Percentiles rank a stretch among this genome's conserved stretches.
These are phyloP conservation scores for Epinephelus coioides DNA, from an alignment of 2,797 vertebrate genomes.

Conservation along the genomic window DNA sequence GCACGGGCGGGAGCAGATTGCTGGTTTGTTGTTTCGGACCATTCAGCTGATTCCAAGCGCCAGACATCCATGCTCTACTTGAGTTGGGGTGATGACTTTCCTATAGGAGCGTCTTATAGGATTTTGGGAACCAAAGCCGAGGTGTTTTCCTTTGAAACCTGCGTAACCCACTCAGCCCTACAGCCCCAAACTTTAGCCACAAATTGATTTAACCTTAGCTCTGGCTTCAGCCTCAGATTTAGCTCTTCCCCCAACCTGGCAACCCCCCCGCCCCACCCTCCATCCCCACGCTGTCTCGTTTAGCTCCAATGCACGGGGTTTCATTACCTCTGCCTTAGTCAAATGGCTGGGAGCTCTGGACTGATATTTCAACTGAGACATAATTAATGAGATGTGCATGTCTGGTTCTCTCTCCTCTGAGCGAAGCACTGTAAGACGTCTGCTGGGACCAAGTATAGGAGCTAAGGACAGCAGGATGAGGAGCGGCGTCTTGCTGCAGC, in stretches of 20 bases:
- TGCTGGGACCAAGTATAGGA: slow-evolving; percentile 59
- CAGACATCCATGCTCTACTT: slow-evolving; percentile 12
- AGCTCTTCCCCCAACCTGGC: slow-evolving; percentile 30
- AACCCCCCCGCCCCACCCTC: background rate
- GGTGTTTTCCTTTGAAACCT: slow-evolving; percentile 10
- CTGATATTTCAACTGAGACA: slow-evolving; percentile 78
- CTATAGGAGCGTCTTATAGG: slow-evolving; percentile 13
- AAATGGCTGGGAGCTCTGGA: slow-evolving; percentile 72
- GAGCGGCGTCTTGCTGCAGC: slow-evolving; percentile 36
- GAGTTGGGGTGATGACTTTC: slow-evolving; percentile 21
- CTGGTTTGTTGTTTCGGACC: slow-evolving; percentile 18
- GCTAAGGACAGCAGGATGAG: slow-evolving; percentile 53
- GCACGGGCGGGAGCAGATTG: background rate
- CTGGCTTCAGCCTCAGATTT: slow-evolving; percentile 33
- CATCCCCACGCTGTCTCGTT: slow-evolving; percentile 42
- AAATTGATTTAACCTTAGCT: slow-evolving; percentile 50
- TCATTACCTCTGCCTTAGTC: slow-evolving; percentile 76
- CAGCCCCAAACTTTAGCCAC: slow-evolving; percentile 29
- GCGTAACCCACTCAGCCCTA: slow-evolving; percentile 1
- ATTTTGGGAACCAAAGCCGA: slow-evolving; percentile 33
- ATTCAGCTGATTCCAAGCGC: slow-evolving; percentile 21
- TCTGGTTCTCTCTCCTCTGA: slow-evolving; percentile 63
- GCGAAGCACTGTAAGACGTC: slow-evolving; percentile 59
- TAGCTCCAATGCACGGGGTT: slow-evolving; percentile 58
- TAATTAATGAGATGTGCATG: slow-evolving; percentile 82